A percentile compares a stretch with the other conserved stretches of the same genome.
phyloP scores from a whole-genome alignment of 2,888 invertebrate species.

The Erynnis tages region DNA sequence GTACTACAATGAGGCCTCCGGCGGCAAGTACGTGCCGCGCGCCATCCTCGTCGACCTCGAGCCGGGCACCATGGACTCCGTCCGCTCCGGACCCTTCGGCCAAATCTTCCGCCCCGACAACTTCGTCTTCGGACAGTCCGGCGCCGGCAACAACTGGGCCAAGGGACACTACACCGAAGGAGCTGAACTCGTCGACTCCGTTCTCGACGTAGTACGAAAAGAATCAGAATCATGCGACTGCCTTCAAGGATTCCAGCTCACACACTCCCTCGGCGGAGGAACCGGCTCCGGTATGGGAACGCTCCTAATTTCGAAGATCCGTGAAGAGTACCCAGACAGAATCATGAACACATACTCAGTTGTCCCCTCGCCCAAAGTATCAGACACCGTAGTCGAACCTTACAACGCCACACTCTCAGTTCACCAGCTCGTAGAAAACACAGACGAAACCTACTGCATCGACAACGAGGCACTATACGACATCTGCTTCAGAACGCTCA shows the following conservation, averaged over 20 bases:
- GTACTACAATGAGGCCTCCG: constrained; percentile 96
- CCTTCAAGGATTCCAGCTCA: constrained; percentile 92
- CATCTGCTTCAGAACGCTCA: constrained; percentile 94
- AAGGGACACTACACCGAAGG: constrained; percentile 88
- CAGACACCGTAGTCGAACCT: constrained; percentile 84
- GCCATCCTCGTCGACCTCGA: constrained; percentile 72
- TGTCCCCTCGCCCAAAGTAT: constrained; percentile 92
- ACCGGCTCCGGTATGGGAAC: constrained; percentile 83
- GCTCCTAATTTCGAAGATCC: constrained; percentile 93
- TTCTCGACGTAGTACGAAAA: constrained; percentile 91
- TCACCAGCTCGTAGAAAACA: constrained; percentile 93
- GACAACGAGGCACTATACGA: constrained; percentile 84
- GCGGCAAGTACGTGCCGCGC: constrained; percentile 71
- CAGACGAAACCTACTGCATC: constrained; percentile 94
- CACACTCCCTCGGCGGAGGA: constrained; percentile 86
- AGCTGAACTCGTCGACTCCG: constrained; percentile 86
- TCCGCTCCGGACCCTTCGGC: constrained; percentile 86
- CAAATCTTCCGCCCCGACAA: constrained; percentile 89
- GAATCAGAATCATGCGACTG: constrained; percentile 96
- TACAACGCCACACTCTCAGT: constrained; percentile 94
- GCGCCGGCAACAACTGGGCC: constrained; percentile 83
- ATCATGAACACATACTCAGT: constrained; percentile 94
- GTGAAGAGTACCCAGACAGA: constrained; percentile 95
- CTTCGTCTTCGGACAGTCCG: constrained; percentile 85
- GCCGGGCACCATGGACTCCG: constrained; percentile 84